Base-by-base conservation (phyloP, 1,140 invertebrate species). In the Oncopeltus fasciatus region DNA sequence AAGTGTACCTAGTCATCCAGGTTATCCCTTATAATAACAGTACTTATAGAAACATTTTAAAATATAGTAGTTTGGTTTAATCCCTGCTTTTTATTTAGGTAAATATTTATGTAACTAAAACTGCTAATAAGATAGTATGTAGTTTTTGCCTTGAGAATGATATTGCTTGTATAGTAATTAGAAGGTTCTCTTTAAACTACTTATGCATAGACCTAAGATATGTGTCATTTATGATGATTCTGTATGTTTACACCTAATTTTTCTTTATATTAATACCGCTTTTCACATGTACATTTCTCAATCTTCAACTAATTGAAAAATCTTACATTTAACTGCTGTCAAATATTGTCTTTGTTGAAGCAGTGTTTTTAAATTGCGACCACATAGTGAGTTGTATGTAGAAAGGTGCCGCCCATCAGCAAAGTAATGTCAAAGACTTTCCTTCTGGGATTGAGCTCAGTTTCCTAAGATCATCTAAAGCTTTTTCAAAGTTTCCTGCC, bases 391-490 rank as follows among this genome's bases (percentile, higher is more conserved):
- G 64, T 65, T 60, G 58, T 65, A 59, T 44, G 27, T 59, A 33
- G 27, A 44, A 31, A n/a, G 38, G 44, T 49, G 58, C 61, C 49
- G 49, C 46, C 29, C 28, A 49, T 67, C 68, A 69, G 67, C 67
- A 69, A 70, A 70, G 69, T 60, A 69, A 70, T 68, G 68, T 68
- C 68, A 70, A 70, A 69, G 38, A 18, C 20, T 49, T 53, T 53
- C 49, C 49, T 46, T 38, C 24, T 53, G 49, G 49, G 49, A 26
- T 53, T 53, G 49, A 53, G 49, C 49, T 53, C 24, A 53, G 14
- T n/a, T n/a, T n/a, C n/a, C n/a, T n/a, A n/a, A n/a, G n/a, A n/a
- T n/a, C n/a, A n/a, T n/a, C n/a, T n/a, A n/a, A n/a, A n/a, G n/a
- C n/a, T n/a, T n/a, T n/a, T n/a, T n/a, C n/a, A n/a, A n/a, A n/a